Base-by-base conservation (phyloP, 2,113 vertebrate genomes). In the Oreotrochilus melanogaster region DNA sequence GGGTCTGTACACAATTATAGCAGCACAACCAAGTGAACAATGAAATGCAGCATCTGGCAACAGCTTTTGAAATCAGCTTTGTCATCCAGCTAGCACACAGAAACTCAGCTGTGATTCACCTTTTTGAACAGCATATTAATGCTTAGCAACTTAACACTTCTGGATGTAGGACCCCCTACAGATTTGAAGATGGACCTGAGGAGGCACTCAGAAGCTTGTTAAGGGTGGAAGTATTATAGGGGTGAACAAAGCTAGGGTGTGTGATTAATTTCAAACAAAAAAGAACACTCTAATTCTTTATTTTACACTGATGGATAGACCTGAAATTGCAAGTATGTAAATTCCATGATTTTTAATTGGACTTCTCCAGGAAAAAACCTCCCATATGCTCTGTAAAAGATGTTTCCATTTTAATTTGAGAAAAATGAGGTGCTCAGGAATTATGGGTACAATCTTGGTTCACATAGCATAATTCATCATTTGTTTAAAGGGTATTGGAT, bases 51-150 rank as follows among this genome's bases (percentile, higher is more conserved):
- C 51, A 58, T 66, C 76, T 54, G 19, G 31, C 27, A 74, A 84
- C 24, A 76, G 54, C 23, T 74, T 95, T 91, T 72, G 4, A 35
- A 65, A 91, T 43, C n/a, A 89, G 35, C 45, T 93, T 76, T 92
- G 50, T 39, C 45, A 69, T 92, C 27, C 67, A 82, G 1, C 71
- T 60, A 78, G 15, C 57, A 53, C 21, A 27, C 27, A 76, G 75
- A 92, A 86, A 80, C 19, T 89, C 47, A 51, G 60, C 56, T 92
- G 60, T 91, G 93, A 89, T 61, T 92, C 78, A 80, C 54, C 30
- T 35, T 86, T 89, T 54, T 83, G 81, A 93, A 69, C n/a, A 89
- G 35, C 22, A 13, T 76, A 62, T 70, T 86, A 86, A 86, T 61
- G 7, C 27, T 78, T 65, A 56, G 9, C 18, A 88, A 17, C 13